Evolutionary conservation across 2,888 invertebrate genomes (phyloP).

Genomic region (Acleris sparsana): DNA sequence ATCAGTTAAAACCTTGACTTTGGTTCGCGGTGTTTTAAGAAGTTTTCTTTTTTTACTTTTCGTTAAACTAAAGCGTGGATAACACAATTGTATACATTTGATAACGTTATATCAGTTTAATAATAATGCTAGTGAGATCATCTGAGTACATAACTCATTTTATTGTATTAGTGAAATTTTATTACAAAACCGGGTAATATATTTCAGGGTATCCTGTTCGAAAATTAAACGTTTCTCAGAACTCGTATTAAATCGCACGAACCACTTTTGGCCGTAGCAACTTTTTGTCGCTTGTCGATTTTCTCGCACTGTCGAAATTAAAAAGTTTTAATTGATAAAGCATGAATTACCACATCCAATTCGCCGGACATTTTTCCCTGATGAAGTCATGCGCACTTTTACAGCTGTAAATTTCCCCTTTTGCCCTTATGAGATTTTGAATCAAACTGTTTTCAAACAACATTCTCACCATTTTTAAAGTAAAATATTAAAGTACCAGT

Average conservation of each 20-base stretch:
- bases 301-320: slow-evolving; percentile 13
- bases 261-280: slow-evolving; percentile 12
- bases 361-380: too few relatives aligned
- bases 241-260: slow-evolving; percentile 5
- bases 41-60: slow-evolving; percentile 40
- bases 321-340: slow-evolving; percentile 8
- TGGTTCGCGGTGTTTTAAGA: slow-evolving; percentile 28
- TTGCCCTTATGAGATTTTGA: too few relatives aligned
- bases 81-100: slow-evolving; percentile 47
- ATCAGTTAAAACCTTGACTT: slow-evolving; percentile 30
- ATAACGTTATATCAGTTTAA: slow-evolving; percentile 38
- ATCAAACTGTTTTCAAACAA: too few relatives aligned
- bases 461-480: too few relatives aligned
- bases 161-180: slow-evolving; percentile 1
- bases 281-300: slow-evolving; percentile 17
- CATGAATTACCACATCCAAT: background rate
- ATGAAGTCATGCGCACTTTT: too few relatives aligned
- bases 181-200: background rate
- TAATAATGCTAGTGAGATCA: slow-evolving; percentile 18
- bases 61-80: slow-evolving; percentile 42
- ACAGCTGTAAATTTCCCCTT: too few relatives aligned
- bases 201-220: background rate
- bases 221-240: slow-evolving; percentile 3
- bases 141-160: background rate
- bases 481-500: too few relatives aligned